These are phyloP conservation scores for Drosophila siamana DNA, from an alignment of 2,888 invertebrate genomes.

Conservation along the genomic window DNA sequence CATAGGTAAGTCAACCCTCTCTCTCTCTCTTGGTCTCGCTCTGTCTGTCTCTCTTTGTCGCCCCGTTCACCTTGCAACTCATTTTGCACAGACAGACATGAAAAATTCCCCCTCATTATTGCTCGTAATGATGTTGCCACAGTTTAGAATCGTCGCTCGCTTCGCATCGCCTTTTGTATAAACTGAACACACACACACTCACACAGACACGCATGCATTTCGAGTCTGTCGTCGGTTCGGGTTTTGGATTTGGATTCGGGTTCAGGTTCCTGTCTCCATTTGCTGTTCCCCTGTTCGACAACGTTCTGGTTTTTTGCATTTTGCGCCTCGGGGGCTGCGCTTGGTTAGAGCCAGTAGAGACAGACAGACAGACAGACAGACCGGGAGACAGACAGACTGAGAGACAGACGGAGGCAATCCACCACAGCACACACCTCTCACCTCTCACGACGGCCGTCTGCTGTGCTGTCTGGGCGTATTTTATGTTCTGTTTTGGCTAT, in stretches of 20 bases:
- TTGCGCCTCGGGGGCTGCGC: constrained; percentile 62
- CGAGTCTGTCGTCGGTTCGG: constrained; percentile 43
- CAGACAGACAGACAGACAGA: constrained; percentile 1
- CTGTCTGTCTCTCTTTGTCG: not conserved
- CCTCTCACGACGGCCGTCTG: constrained; percentile 18
- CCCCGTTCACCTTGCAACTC: constrained; percentile 40
- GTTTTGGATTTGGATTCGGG: constrained; percentile 34
- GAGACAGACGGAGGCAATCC: not conserved
- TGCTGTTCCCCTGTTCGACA: constrained; percentile 75
- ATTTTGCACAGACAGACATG: constrained; percentile 49
- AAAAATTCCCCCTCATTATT: constrained; percentile 65
- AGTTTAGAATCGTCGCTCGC: constrained; percentile 68
- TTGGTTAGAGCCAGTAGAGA: constrained; percentile 32
- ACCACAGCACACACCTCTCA: not conserved
- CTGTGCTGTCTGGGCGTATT: constrained; percentile 48
- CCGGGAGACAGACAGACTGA: not conserved
- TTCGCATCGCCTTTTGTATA: constrained; percentile 46
- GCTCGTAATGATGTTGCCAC: constrained; percentile 77
- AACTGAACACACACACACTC: constrained; percentile 22
- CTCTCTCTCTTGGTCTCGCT: not conserved
- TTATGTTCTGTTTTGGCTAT: constrained; percentile 73
- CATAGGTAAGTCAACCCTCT: constrained; percentile 22
- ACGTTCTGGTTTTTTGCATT: constrained; percentile 72
- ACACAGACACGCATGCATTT: constrained; percentile 22
- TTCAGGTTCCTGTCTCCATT: constrained; percentile 51